phyloP scores from a whole-genome alignment of 2,888 invertebrate species.

The Plutella xylostella region DNA sequence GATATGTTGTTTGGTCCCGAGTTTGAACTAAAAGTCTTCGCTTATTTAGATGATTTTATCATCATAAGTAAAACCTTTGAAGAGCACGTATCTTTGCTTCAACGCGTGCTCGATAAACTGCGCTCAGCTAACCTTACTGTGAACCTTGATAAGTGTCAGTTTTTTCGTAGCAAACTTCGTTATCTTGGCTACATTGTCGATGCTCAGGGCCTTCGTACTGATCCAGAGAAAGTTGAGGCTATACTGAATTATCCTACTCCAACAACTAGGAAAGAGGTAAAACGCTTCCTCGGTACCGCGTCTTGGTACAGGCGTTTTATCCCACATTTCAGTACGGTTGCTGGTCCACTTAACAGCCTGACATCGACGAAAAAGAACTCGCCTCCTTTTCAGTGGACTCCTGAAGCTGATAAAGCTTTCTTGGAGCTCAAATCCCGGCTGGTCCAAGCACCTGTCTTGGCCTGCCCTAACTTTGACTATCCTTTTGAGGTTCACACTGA shows the following conservation, averaged over 20 bases:
- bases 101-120: slow-evolving; percentile 17
- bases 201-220: slow-evolving; percentile 19
- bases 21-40: slow-evolving; percentile 19
- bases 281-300: slow-evolving; percentile 19
- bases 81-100: slow-evolving; percentile 18
- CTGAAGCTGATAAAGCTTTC: slow-evolving; percentile 18
- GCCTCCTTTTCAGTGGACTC: slow-evolving; percentile 18
- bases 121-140: slow-evolving; percentile 17
- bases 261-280: slow-evolving; percentile 1
- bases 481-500: slow-evolving; percentile 7
- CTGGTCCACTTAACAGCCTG: slow-evolving; percentile 15
- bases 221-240: slow-evolving; percentile 21
- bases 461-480: slow-evolving; percentile 6
- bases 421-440: slow-evolving; percentile 4
- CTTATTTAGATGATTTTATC: slow-evolving; percentile 20
- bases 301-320: slow-evolving; percentile 22
- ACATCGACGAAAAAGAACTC: slow-evolving; percentile 12
- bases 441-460: slow-evolving; percentile 6
- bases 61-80: slow-evolving; percentile 17
- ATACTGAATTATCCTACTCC: slow-evolving; percentile 21
- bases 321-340: slow-evolving; percentile 19
- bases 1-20: slow-evolving; percentile 17
- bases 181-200: slow-evolving; percentile 22
- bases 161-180: slow-evolving; percentile 4
- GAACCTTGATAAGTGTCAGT: slow-evolving; percentile 15